Base-by-base conservation (phyloP, 92 coral and sea anemone genomes). In the Actinostola sp. region DNA sequence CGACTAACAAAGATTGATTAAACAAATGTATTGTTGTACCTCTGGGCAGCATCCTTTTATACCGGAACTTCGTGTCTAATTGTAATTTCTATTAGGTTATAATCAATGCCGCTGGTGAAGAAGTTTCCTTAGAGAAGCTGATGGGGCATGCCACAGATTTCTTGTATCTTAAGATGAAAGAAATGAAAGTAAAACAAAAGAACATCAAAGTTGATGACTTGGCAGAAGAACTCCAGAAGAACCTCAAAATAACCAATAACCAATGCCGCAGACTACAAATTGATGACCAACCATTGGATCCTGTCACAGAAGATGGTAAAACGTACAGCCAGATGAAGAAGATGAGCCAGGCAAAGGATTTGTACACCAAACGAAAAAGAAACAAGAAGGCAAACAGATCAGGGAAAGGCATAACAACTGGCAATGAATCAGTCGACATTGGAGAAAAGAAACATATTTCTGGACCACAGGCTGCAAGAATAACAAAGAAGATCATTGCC, bases 71-170 rank as follows among this genome's bases (percentile, higher is more conserved):
- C n/a, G n/a, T n/a, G n/a, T 15, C 20, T 20, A 19, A 39, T 25
- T 0, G 13, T 25, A 2, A 11, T 49, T 36, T 2, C 5, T 56
- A 30, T 42, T 24, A 94, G 98, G 89, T 94, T 13, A 92, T 94
- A 17, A 88, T 83, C 70, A 84, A 85, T 86, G 92, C 83, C 19
- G 69, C 95, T 21, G 63, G 69, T 29, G 97, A 94, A 45, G 98
- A 94, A 69, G 95, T 94, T 6, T 78, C 97, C 24, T 66, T 88
- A 42, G 97, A 91, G 69, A 88, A 86, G 31, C 76, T 94, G 17
- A 91, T 94, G 97, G 98, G 98, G 9, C 72, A 69, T 17, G 91
- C 79, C 10, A 71, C 75, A 2, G 98, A 94, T 52, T 82, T 58
- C 41, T 17, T 94, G 13, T 7, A 65, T 11, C 63, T 94, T 48